Conservation (phyloP, 1,140 invertebrate genomes). For the Rhopalosiphum maidis region DNA sequence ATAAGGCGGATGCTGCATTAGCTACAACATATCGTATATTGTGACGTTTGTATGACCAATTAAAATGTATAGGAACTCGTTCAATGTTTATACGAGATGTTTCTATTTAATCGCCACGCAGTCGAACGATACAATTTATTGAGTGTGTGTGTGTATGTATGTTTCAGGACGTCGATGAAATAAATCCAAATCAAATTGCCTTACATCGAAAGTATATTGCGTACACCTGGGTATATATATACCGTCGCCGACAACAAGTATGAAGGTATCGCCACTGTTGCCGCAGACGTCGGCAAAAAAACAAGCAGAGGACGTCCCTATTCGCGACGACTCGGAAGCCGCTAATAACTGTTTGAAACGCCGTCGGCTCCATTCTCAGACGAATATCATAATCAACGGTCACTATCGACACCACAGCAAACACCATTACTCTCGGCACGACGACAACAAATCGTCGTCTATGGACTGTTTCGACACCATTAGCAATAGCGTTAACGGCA, state of each 20-base stretch:
- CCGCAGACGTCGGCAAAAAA: background rate
- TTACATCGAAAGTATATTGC: background rate
- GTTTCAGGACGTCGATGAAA: slow-evolving; percentile 32
- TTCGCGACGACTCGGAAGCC: background rate
- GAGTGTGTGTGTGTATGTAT: background rate
- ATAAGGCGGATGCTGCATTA: slow-evolving; percentile 24
- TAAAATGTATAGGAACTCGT: background rate
- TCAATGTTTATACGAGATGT: slow-evolving; percentile 2
- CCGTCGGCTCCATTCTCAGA: background rate
- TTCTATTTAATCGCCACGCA: background rate
- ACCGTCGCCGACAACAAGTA: background rate
- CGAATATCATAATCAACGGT: background rate
- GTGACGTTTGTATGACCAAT: slow-evolving; percentile 7
- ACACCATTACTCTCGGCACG: background rate
- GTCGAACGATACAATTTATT: background rate
- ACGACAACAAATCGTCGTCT: slow-evolving; percentile 3
- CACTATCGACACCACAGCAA: background rate
- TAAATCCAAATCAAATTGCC: background rate
- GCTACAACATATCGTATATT: background rate
- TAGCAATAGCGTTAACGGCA: background rate
- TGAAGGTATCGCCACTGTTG: slow-evolving; percentile 20
- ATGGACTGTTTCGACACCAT: background rate
- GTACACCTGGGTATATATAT: background rate
- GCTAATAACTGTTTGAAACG: background rate
- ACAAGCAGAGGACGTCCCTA: background rate